Base-by-base conservation (phyloP, 1,140 invertebrate genomes). In the Danaus melanippus region DNA sequence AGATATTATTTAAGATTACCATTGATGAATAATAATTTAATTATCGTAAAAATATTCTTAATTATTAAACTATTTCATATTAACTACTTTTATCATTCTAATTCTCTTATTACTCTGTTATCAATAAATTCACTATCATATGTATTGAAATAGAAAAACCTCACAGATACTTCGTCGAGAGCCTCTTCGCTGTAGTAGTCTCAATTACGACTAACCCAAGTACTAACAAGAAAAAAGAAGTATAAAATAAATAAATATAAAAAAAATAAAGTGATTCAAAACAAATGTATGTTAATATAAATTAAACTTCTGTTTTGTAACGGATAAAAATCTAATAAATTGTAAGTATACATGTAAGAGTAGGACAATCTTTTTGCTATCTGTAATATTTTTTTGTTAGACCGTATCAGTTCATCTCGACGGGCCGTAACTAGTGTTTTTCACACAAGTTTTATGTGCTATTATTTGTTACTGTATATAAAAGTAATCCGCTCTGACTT, bases 381-480 rank as follows among this genome's bases (percentile, higher is more conserved):
- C 15, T 42, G 12, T 1, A 12, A 52, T 11, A 50, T 49, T 48
- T 51, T 43, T 58, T 56, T 15, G 71, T 55, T 66, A 60, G 39
- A 53, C 72, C 0, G 53, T 81, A 73, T 71, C 55, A 57, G 73
- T 69, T 73, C 72, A 75, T 81, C 76, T 70, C 53, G 42, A 61
- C 67, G 52, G 62, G 46, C 69, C 62, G 73, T 81, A 80, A 82
- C 80, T 86, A 79, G 79, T 82, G 75, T 82, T 86, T 84, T 86
- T 84, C 83, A 75, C 79, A 69, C 72, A 78, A 86, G 74, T 85
- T 86, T 86, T 86, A 86, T 84, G 80, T 71, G 77, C 79, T 82
- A 86, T 86, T 84, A 86, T 86, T 86, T 77, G 77, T 75, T 75
- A 77, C 66, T 71, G 71, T 73, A 69, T 76, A 82, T 85, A 85